Evolutionary conservation across 2,113 vertebrate genomes (phyloP), one percentile per base, ranked within the genome.

Genomic region (Numida meleagris): DNA sequence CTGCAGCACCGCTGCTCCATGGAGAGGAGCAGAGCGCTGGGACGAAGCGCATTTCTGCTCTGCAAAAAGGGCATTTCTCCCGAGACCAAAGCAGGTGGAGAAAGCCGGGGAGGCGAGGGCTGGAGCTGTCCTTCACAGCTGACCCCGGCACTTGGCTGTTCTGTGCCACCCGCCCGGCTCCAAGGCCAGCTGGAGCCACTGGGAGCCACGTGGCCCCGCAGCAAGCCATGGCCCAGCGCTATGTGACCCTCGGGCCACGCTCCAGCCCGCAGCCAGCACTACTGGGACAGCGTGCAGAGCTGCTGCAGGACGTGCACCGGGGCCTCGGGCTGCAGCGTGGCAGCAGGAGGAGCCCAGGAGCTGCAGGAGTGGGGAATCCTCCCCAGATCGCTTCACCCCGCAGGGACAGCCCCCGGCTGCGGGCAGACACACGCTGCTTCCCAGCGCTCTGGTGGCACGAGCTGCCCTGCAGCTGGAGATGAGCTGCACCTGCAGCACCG

Each of bases 381-480:
- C 31, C 36, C 63, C 18, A 31, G 9, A 9, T 43, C 4, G 20
- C 23, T 10, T 61, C 21, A 63, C 55, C n/a, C 65, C 46, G 25
- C 34, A 6, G 31, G 7, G 33, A n/a, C n/a, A n/a, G n/a, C n/a
- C n/a, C n/a, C n/a, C n/a, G n/a, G n/a, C n/a, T 31, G 31, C n/a
- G 61, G 46, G 24, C 45, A 91, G 75, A n/a, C n/a, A 58, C 1
- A 12, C 2, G 66, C 91, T 91, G 85, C 78, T 94, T 89, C 74
- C 89, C 89, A 68, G 42, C 3, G 0, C 67, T 68, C 59, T 0
- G 1, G 40, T 18, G 72, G 79, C 0, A 0, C 0, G 10, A 0
- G 0, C 34, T 58, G 51, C 57, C 9, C 76, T 38, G n/a, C 3
- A 3, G 50, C 63, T 75, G 55, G 33, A 23, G 67, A 24, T 2